Base-by-base conservation (phyloP, 2,797 vertebrate species). In the Pteronotus mesoamericanus region DNA sequence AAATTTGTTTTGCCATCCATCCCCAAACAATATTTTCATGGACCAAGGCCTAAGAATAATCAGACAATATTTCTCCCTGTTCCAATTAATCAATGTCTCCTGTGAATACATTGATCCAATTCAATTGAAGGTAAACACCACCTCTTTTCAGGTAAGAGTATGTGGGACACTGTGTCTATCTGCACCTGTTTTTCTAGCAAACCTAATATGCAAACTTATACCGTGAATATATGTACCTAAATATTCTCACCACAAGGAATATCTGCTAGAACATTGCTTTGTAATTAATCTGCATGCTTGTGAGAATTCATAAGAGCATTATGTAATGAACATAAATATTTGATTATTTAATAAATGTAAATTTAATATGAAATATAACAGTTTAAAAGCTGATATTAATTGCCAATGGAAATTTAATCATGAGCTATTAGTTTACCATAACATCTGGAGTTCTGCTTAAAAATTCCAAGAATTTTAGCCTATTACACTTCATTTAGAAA, bases 101-200 rank as follows among this genome's bases (percentile, higher is more conserved):
- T 91, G 48, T 83, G 82, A 88, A 21, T 83, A 68, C 11, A 53
- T 90, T 59, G 85, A 16, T 84, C 12, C 34, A 34, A 37, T 79
- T 89, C 32, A 34, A 26, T 11, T 51, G 29, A 87, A 55, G 4
- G 51, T 42, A 9, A 74, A 91, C 80, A 24, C 16, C 34, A 34
- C 21, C 14, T 82, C 78, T 94, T 75, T 92, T 95, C 91, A 97
- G 74, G 94, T 94, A 57, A 57, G 72, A 97, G 91, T 44, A 72
- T 14, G 79, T 83, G 93, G 68, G 93, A 89, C 75, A 55, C 78
- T 77, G 64, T 75, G 57, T 95, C n/a, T 96, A 89, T 94, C 96
- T 89, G 72, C 83, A 96, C 91, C 89, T 34, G 37, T 94, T 98
- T 97, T 98, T 97, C 96, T 90, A 90, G 96, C 90, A 96, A 97